phyloP scores from a whole-genome alignment of 2,113 vertebrate genomes.

The Dipodomys spectabilis region DNA sequence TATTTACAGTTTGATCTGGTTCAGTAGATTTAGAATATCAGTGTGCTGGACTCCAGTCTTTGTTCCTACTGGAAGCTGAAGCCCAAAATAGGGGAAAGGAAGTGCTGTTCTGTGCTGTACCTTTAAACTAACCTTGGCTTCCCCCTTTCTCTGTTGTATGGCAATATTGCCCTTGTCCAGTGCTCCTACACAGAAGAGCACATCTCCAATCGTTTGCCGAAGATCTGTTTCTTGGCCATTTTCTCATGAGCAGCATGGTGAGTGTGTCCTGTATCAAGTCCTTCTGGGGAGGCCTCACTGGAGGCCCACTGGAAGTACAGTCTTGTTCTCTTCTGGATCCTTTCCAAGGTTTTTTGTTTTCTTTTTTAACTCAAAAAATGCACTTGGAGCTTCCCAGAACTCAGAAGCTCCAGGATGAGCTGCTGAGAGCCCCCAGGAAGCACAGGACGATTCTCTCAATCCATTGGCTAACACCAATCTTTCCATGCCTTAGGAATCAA shows the following conservation, averaged over 20 bases:
- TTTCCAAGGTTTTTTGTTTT: not conserved
- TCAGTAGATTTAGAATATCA: slow-evolving; percentile 57
- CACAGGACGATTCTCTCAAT: not conserved
- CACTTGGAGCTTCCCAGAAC: slow-evolving; percentile 40
- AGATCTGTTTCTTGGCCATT: slow-evolving; percentile 6
- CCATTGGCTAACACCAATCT: not conserved
- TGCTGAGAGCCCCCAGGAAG: slow-evolving; percentile 26
- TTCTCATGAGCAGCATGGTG: not conserved
- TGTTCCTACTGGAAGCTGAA: not conserved
- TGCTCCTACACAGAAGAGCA: not conserved
- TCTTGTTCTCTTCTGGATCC: not conserved
- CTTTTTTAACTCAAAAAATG: slow-evolving; percentile 14
- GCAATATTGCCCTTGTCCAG: slow-evolving; percentile 6
- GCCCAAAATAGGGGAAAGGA: slow-evolving; percentile 39
- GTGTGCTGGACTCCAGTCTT: slow-evolving; percentile 54
- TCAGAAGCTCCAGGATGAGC: slow-evolving; percentile 32
- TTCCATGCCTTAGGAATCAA: slow-evolving; percentile 37
- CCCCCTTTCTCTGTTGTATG: not conserved
- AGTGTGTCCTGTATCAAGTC: not conserved
- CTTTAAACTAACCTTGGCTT: not conserved
- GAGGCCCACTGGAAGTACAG: not conserved
- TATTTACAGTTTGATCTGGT: slow-evolving; percentile 53
- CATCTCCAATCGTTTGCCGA: not conserved
- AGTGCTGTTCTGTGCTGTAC: slow-evolving; percentile 33
- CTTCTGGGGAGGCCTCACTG: not conserved